A percentile compares a stretch with the other conserved stretches of the same genome.
phyloP scores from a whole-genome alignment of 2,113 vertebrate species.

The Oenanthe melanoleuca region DNA sequence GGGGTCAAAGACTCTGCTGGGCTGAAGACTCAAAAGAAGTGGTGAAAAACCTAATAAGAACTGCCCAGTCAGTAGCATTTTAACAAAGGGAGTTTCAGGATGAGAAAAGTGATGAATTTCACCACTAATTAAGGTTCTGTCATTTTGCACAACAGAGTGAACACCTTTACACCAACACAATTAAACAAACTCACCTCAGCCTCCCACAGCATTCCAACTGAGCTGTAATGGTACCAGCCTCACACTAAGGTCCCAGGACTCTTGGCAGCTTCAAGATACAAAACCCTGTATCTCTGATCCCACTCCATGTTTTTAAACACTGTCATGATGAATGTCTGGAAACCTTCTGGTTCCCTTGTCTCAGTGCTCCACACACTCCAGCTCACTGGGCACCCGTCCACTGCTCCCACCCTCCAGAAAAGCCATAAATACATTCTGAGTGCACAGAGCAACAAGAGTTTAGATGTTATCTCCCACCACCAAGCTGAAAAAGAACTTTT shows the following conservation, averaged over 20 bases:
- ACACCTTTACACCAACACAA: background rate
- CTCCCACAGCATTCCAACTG: background rate
- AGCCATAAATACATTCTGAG: background rate
- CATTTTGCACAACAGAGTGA: background rate
- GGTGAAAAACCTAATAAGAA: background rate
- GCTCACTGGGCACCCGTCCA: background rate
- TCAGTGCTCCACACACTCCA: background rate
- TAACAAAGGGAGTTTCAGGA: background rate
- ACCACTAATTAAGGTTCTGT: background rate
- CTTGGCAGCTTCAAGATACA: background rate
- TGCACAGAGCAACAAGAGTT: background rate
- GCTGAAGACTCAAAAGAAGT: background rate
- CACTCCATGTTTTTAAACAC: background rate
- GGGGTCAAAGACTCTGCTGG: background rate
- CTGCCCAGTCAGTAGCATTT: background rate
- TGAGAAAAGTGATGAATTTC: background rate
- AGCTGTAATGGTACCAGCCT: background rate
- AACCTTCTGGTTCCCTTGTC: background rate
- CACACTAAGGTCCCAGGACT: background rate
- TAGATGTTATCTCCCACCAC: background rate
- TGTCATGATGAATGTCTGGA: background rate
- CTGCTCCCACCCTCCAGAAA: background rate
- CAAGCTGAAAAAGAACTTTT: background rate
- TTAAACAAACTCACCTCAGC: background rate
- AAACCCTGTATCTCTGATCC: background rate